Conservation (phyloP, 2,888 invertebrate species). For the Drosophila algonquin region DNA sequence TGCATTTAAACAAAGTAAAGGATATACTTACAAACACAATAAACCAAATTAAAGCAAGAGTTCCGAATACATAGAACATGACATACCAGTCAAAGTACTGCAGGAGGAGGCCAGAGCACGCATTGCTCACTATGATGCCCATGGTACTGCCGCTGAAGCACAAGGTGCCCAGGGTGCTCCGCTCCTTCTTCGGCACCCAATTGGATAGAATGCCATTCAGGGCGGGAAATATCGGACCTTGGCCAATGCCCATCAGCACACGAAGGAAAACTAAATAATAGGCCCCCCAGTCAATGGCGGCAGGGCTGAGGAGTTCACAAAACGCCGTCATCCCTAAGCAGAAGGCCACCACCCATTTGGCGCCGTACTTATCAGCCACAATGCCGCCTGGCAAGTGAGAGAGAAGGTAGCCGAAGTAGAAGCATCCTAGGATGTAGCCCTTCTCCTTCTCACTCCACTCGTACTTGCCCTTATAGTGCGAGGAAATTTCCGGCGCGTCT, state of each 20-base stretch:
- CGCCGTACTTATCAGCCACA: slow-evolving; percentile 91
- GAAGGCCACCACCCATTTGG: slow-evolving; percentile 90
- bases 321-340: slow-evolving; percentile 90
- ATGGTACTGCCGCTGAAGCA: slow-evolving; percentile 90
- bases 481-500: neutral
- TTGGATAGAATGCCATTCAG: slow-evolving; percentile 90
- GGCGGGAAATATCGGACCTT: slow-evolving; percentile 93
- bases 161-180: slow-evolving; percentile 89
- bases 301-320: slow-evolving; percentile 27
- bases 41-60: slow-evolving; percentile 88
- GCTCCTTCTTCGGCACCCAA: slow-evolving; percentile 90
- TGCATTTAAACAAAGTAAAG: neutral
- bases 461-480: slow-evolving; percentile 82
- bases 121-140: slow-evolving; percentile 86
- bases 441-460: slow-evolving; percentile 88
- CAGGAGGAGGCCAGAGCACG: slow-evolving; percentile 88
- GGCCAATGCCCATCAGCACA: slow-evolving; percentile 91
- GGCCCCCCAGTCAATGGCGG: slow-evolving; percentile 58
- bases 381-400: slow-evolving; percentile 92
- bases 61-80: slow-evolving; percentile 90
- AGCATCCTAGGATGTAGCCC: slow-evolving; percentile 90
- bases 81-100: slow-evolving; percentile 88
- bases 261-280: slow-evolving; percentile 88
- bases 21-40: slow-evolving; percentile 85
- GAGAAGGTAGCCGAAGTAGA: slow-evolving; percentile 92